Base-by-base conservation (phyloP, 2,113 vertebrate species). In the Anoura caudifer region DNA sequence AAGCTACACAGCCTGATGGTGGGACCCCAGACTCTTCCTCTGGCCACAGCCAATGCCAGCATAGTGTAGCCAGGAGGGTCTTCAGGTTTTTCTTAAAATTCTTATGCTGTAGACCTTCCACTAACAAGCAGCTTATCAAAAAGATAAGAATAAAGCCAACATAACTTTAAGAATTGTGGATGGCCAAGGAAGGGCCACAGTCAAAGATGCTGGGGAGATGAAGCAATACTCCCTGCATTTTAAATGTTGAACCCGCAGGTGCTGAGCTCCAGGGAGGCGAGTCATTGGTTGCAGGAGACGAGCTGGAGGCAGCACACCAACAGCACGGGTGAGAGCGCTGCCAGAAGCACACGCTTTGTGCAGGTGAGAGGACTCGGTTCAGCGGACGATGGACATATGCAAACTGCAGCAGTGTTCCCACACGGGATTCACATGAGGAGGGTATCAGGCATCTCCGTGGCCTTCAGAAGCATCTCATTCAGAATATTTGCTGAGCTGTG, bases 1-100 rank as follows among this genome's bases (percentile, higher is more conserved):
- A 99, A 17, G 98, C 98, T 2, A 98, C 16, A 31, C 45, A 50
- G 16, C 22, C 50, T 38, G 50, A 54, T 56, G n/a, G 22, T n/a
- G 77, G 13, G 22, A 17, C 98, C 28, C 98, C 99, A 0, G 52
- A 7, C 13, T 38, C 22, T 80, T 36, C 22, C 52, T 28, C 24
- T 56, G 52, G 22, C 7, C 52, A 80, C n/a, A 80, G 52, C 33
- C 52, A 80, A 22, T 7, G 22, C 50, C 2, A 0, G n/a, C 77
- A 80, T 7, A 24, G n/a, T 7, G 52, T 56, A 7, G 22, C 6
- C 14, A 56, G 52, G 24, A 56, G n/a, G 77, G n/a, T 80, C 36
- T 56, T 54, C 3, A 56, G 22, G 6, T 56, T 80, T 80, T 56
- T 38, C 13, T 16, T 56, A 56, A 33, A 38, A 80, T 80, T 56